phyloP scores from a whole-genome alignment of 2,113 vertebrate species.

The Leptobrachium leishanense region DNA sequence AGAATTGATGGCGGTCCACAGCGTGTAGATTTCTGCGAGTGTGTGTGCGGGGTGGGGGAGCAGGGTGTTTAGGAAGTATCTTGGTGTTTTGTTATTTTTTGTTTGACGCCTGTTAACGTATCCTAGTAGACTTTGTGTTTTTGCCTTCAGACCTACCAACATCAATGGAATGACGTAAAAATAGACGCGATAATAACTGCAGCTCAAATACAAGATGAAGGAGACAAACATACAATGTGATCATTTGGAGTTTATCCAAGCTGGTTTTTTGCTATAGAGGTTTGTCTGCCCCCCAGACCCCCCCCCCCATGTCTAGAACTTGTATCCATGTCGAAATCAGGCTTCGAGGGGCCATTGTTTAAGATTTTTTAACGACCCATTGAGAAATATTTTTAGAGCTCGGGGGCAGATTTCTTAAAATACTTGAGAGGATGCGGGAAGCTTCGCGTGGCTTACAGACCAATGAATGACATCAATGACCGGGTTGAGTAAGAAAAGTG shows the following conservation, averaged over 20 bases:
- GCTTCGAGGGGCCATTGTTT: constrained; percentile 12
- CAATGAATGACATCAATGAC: constrained; percentile 39
- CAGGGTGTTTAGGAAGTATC: no score
- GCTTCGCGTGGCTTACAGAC: constrained; percentile 8
- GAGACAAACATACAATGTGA: no score
- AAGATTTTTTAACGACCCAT: not conserved
- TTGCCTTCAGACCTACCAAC: no score
- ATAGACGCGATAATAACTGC: no score
- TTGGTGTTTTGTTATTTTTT: no score
- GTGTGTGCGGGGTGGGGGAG: no score
- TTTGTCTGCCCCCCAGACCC: not conserved
- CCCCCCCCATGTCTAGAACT: not conserved
- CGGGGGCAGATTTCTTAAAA: constrained; percentile 30
- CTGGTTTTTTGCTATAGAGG: not conserved
- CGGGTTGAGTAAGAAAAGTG: constrained; percentile 27
- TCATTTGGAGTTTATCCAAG: not conserved
- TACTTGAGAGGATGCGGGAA: constrained; percentile 15
- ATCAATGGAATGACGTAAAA: no score
- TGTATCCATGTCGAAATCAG: not conserved
- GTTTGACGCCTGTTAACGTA: no score
- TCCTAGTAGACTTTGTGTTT: no score
- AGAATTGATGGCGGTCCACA: no score
- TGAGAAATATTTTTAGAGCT: constrained; percentile 39
- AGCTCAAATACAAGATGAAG: no score
- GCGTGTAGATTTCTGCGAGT: no score